phyloP scores from a whole-genome alignment of 2,888 invertebrate species.

The Epinotia nisella region DNA sequence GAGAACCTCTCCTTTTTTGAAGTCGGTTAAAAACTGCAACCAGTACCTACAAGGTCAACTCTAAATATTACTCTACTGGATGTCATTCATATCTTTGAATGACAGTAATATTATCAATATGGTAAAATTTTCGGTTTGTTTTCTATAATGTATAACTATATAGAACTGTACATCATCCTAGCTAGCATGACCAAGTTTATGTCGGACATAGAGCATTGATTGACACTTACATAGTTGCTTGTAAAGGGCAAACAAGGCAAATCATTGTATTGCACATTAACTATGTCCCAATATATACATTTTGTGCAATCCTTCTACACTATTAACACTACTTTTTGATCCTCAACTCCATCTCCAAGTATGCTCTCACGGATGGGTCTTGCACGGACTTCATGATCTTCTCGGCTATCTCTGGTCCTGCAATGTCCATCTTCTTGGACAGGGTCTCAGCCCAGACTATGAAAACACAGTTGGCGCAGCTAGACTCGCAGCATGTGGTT shows the following conservation, averaged over 20 bases:
- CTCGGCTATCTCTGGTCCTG: constrained; percentile 88
- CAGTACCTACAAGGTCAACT: too few species aligned
- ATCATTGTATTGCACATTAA: background rate
- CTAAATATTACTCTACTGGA: too few species aligned
- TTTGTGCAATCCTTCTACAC: background rate
- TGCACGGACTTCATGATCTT: constrained; percentile 90
- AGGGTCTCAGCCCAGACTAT: constrained; percentile 94
- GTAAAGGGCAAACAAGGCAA: too few species aligned
- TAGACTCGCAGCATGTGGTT: constrained; percentile 95
- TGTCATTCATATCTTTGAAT: too few species aligned
- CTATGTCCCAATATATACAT: background rate
- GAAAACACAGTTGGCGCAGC: constrained; percentile 97
- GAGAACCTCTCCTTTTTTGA: too few species aligned
- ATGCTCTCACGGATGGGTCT: constrained; percentile 93
- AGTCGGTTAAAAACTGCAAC: too few species aligned
- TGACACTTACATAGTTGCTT: too few species aligned
- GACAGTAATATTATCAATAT: too few species aligned
- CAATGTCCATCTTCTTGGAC: constrained; percentile 83
- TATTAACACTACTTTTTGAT: constrained; percentile 54
- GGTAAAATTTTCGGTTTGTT: too few species aligned
- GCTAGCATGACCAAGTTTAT: background rate
- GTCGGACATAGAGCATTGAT: too few species aligned
- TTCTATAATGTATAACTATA: too few species aligned
- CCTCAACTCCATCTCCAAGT: constrained; percentile 90
- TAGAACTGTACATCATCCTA: background rate